These are phyloP conservation scores for Rutpela maculata DNA, from an alignment of 2,888 invertebrate genomes.

Conservation along the genomic window DNA sequence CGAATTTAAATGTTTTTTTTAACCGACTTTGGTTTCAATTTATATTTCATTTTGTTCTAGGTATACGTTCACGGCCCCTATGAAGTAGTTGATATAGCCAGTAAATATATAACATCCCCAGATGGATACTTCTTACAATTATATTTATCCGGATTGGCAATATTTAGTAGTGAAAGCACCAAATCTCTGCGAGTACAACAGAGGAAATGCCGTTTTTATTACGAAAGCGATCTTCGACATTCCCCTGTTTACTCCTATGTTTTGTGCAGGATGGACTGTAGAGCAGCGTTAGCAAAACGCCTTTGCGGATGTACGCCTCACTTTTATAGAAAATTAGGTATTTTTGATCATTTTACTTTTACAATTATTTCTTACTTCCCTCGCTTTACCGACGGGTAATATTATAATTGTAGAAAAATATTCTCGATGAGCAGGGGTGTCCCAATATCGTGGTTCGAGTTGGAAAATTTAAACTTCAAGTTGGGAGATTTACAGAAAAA, in stretches of 20 bases:
- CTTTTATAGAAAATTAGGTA: conserved; percentile 82
- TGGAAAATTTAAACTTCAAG: no score
- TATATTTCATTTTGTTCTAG: conserved; percentile 67
- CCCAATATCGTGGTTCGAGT: no score
- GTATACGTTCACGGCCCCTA: conserved; percentile 81
- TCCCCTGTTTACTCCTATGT: conserved; percentile 83
- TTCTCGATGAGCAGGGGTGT: no score
- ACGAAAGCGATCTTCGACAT: conserved; percentile 80
- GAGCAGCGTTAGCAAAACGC: conserved; percentile 78
- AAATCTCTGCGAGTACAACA: conserved; percentile 77
- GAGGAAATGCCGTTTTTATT: conserved; percentile 81
- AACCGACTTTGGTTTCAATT: no score
- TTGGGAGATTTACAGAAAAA: no score
- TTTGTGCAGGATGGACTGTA: conserved; percentile 84
- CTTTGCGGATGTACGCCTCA: conserved; percentile 84
- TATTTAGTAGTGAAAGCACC: conserved; percentile 69
- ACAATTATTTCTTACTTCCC: no score
- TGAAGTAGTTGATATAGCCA: conserved; percentile 82
- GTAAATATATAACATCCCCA: conserved; percentile 68
- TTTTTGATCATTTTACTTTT: not conserved
- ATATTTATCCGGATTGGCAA: conserved; percentile 67
- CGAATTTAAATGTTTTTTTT: no score
- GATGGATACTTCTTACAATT: conserved; percentile 69
- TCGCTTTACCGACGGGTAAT: no score
- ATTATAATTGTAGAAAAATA: no score